Evolutionary conservation across 2,888 invertebrate species (phyloP), one percentile per base, ranked within the genome.

Genomic region (Eupeodes latifasciatus): DNA sequence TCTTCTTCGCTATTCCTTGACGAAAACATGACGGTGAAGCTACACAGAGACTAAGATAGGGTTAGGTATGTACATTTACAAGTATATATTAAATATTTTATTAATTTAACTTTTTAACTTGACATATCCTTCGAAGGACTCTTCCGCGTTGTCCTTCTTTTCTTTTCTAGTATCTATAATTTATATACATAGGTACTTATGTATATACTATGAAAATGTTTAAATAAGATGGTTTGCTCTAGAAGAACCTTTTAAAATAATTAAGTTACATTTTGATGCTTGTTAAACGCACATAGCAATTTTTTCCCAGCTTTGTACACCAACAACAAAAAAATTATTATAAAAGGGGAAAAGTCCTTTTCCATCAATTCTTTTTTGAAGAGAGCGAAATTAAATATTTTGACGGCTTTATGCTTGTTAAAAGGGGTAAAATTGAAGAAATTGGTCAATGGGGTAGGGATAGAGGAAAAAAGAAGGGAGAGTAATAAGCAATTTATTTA

Each of bases 231-330:
- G 61, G 75, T 61, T 81, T 40, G 47, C 19, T 27, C 16, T 49
- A 49, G n/a, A 71, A 71, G 83, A 87, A 74, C 77, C 84, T 88
- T 88, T 88, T 85, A 85, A 85, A 84, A 88, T 88, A 88, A 88
- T 88, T 88, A 77, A 81, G 81, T 88, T 88, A 88, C 75, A 34
- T 81, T 84, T 81, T 78, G 40, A 81, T 69, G 85, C 78, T 85
- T 81, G 69, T 85, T 77, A 81, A 87, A 77, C 84, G 59, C 83
- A 83, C 80, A 76, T 83, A 19, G 51, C 67, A 51, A 71, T 10
- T 53, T 69, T 66, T 55, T 7, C 40, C 5, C 12, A 57, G 6
- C 12, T 57, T 72, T 47, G 3, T 11, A 36, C 66, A 57, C 27
- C 27, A 27, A 27, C 27, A 27, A 27, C 27, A 9, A 27, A 62